phyloP scores from a whole-genome alignment of 2,113 vertebrate species.

The Orycteropus afer region DNA sequence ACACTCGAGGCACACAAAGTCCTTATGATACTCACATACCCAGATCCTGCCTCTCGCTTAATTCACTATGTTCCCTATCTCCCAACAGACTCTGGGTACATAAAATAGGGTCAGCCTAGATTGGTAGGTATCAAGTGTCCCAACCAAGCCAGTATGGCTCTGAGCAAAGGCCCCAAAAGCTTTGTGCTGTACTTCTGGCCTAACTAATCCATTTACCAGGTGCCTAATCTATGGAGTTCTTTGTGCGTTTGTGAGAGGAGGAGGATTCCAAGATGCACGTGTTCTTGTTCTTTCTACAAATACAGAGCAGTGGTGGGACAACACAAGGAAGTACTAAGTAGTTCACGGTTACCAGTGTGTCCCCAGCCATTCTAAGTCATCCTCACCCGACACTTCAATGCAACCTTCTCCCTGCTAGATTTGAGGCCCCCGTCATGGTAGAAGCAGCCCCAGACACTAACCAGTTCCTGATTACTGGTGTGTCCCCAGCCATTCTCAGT shows the following conservation, averaged over 20 bases:
- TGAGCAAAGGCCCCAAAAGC: neutral
- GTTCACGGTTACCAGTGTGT: neutral
- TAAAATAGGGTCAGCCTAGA: neutral
- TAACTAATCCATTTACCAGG: neutral
- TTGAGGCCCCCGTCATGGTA: neutral
- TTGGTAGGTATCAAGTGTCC: neutral
- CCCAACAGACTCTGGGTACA: no score
- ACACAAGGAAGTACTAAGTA: neutral
- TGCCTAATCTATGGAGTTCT: neutral
- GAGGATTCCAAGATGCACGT: no score
- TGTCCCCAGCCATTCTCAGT: neutral
- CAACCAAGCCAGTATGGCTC: neutral
- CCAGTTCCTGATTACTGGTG: neutral
- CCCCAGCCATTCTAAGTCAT: neutral
- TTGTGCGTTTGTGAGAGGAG: fast-evolving
- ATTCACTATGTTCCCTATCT: neutral
- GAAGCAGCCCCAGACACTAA: neutral
- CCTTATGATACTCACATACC: neutral
- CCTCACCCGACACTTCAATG: neutral
- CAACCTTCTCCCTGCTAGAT: neutral
- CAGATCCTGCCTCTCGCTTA: neutral
- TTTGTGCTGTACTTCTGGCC: neutral
- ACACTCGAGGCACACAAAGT: neutral
- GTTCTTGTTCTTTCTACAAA: neutral
- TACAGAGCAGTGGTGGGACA: neutral